Conservation (phyloP, 1,140 invertebrate genomes). For the Adelges cooleyi region DNA sequence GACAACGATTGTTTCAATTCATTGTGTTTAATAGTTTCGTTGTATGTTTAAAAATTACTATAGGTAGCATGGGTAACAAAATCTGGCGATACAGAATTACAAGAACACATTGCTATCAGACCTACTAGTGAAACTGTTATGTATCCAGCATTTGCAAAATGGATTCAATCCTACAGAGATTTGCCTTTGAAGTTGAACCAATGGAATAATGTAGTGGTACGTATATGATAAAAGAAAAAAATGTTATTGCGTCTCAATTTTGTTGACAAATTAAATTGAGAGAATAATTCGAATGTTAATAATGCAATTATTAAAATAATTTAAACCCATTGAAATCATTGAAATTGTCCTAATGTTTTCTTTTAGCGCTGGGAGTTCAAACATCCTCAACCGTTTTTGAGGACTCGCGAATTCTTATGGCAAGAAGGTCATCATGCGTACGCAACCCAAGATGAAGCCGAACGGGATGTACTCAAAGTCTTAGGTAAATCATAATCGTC, state of each 20-base stretch:
- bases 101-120: slow-evolving; percentile 95
- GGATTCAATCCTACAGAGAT: slow-evolving; percentile 96
- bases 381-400: slow-evolving; percentile 95
- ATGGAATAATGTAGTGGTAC: slow-evolving; percentile 96
- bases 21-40: not conserved
- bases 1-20: not conserved
- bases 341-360: not conserved
- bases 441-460: slow-evolving; percentile 68
- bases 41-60: not conserved
- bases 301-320: no score
- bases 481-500: slow-evolving; percentile 41
- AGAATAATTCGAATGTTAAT: no score
- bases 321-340: not conserved
- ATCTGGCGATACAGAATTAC: slow-evolving; percentile 77
- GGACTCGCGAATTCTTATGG: slow-evolving; percentile 98
- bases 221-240: no score
- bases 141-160: slow-evolving; percentile 97
- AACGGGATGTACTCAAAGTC: slow-evolving; percentile 71
- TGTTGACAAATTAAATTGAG: no score
- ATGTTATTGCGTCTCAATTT: no score
- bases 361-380: slow-evolving; percentile 91
- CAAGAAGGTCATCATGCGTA: slow-evolving; percentile 98
- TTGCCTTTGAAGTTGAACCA: slow-evolving; percentile 93
- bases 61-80: slow-evolving; percentile 32
- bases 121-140: slow-evolving; percentile 99